Evolutionary conservation across 2,888 invertebrate genomes (phyloP).

Genomic region (Caenorhabditis sinica): DNA sequence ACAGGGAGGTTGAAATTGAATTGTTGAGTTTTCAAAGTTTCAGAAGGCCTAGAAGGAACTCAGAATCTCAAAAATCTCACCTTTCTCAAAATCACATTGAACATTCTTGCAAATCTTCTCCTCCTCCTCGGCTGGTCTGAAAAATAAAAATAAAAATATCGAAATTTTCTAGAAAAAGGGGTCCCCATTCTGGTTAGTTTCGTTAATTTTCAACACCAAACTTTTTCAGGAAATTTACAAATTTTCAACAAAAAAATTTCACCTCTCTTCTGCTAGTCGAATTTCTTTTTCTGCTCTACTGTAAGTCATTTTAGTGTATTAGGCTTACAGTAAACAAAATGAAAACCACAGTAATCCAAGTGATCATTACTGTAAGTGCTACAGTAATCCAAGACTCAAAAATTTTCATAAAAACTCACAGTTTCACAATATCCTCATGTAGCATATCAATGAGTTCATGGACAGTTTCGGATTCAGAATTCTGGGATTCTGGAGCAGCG

Average conservation of each 20-base stretch:
- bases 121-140: conserved; percentile 50
- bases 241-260: conserved; percentile 18
- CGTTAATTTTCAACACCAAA: neutral
- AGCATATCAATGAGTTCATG: conserved; percentile 64
- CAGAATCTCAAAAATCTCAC: conserved; percentile 9
- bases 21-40: neutral
- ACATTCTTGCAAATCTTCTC: conserved; percentile 50
- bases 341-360: neutral
- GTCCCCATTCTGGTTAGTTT: neutral
- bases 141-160: conserved; percentile 11
- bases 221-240: neutral
- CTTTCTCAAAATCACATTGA: conserved; percentile 62
- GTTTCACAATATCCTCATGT: conserved; percentile 58
- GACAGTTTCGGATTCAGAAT: conserved; percentile 36
- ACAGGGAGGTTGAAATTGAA: no score
- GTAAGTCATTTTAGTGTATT: conserved; percentile 39
- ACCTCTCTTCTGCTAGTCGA: conserved; percentile 33
- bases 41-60: no score
- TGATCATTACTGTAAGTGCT: no score
- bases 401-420: conserved; percentile 23
- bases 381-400: neutral
- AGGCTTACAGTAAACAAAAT: no score
- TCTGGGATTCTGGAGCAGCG: conserved; percentile 1
- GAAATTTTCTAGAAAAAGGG: neutral
- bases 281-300: conserved; percentile 52